phyloP scores from a whole-genome alignment of 2,888 invertebrate genomes.

The Ichneumoninae sp. region DNA sequence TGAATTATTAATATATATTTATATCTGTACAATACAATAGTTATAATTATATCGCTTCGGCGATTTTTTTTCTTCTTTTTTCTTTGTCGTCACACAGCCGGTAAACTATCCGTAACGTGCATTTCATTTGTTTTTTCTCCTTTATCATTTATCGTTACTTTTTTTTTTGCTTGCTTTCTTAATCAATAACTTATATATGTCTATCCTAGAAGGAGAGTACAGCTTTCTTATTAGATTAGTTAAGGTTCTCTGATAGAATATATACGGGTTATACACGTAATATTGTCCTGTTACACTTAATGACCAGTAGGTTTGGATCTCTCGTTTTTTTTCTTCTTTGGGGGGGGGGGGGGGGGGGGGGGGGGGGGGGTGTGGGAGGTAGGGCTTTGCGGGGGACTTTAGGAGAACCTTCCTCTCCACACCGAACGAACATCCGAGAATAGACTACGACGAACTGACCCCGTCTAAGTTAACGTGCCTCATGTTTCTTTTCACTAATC shows the following conservation, averaged over 20 bases:
- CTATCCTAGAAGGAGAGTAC: conserved; percentile 59
- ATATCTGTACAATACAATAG: conserved; percentile 60
- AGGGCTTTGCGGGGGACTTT: conserved; percentile 22
- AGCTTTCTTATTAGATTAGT: conserved; percentile 59
- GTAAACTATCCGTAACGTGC: conserved; percentile 50
- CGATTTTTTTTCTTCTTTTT: conserved; percentile 13
- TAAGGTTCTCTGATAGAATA: conserved; percentile 64
- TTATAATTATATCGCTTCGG: conserved; percentile 25
- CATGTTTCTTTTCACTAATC: conserved; percentile 16
- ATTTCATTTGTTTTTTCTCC: conserved; percentile 18
- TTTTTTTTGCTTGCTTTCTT: conserved; percentile 15
- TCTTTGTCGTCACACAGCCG: conserved; percentile 51
- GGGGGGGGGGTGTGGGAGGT: too few relatives aligned
- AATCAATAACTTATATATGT: conserved; percentile 54
- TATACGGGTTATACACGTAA: conserved; percentile 72
- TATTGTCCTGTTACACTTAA: conserved; percentile 80
- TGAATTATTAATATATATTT: conserved; percentile 61
- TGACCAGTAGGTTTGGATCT: conserved; percentile 76
- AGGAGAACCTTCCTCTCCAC: conserved; percentile 31
- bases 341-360: not conserved
- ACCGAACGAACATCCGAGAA: conserved; percentile 43
- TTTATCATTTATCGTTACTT: conserved; percentile 11
- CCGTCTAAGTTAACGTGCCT: conserved; percentile 57
- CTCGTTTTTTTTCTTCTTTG: conserved; percentile 24
- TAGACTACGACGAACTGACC: conserved; percentile 45